Conservation (phyloP, 2,113 vertebrate genomes). For the Pavo muticus region DNA sequence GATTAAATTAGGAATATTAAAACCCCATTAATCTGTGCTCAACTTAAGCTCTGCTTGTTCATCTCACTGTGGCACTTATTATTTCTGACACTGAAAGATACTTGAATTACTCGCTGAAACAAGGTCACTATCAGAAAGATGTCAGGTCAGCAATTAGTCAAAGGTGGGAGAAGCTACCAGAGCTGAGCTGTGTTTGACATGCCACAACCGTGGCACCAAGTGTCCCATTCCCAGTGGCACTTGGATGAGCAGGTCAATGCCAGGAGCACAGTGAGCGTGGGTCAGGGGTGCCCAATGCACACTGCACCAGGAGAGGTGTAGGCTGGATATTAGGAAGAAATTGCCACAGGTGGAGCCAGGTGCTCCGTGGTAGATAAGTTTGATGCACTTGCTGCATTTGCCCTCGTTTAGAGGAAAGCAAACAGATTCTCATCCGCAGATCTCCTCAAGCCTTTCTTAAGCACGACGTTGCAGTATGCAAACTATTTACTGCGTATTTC, state of each 20-base stretch:
- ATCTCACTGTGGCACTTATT: slow-evolving; percentile 76
- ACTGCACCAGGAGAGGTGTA: neutral
- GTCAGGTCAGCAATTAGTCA: slow-evolving; percentile 82
- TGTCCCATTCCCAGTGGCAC: neutral
- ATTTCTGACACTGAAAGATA: slow-evolving; percentile 81
- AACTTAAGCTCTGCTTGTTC: slow-evolving; percentile 83
- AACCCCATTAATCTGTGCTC: slow-evolving; percentile 92
- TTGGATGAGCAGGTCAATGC: neutral
- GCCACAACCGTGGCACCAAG: slow-evolving; percentile 3
- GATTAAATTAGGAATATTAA: slow-evolving; percentile 94
- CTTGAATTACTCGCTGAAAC: slow-evolving; percentile 78
- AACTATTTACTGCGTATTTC: slow-evolving; percentile 40
- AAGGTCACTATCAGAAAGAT: slow-evolving; percentile 79
- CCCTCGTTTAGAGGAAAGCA: neutral
- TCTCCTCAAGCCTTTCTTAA: neutral
- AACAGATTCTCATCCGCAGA: neutral
- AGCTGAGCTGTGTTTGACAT: slow-evolving; percentile 48
- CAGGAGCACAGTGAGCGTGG: rapidly evolving
- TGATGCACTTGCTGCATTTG: neutral
- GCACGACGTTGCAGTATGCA: neutral
- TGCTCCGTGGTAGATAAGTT: neutral
- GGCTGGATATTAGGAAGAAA: no score
- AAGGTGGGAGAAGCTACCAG: slow-evolving; percentile 64
- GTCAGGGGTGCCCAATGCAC: neutral
- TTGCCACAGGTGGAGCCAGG: slow-evolving; percentile 5